Evolutionary conservation across 2,113 vertebrate species (phyloP), one percentile per base, ranked within the genome.

Genomic region (Nannobrachium achirus): DNA sequence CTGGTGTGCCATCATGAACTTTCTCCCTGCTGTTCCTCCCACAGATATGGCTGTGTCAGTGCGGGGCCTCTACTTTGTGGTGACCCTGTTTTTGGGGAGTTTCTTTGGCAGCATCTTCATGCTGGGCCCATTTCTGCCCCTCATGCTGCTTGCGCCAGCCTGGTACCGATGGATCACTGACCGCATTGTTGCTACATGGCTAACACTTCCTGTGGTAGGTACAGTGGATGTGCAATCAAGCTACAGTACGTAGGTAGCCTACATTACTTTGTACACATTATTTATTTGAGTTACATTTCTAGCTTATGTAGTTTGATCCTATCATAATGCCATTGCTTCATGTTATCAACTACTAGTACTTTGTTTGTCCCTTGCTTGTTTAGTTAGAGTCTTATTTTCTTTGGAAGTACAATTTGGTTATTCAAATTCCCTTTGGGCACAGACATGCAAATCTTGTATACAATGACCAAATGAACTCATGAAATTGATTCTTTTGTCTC

Each of bases 121-220:
- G 96, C 87, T 99, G 20, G 92, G 93, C 46, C 97, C 98, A 3
- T 81, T 97, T 59, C 79, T 99, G 58, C 98, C 97, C 38, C 86
- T 99, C 85, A 95, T 99, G 95, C 86, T 98, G 72, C 15, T 98
- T 71, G 97, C 92, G 0, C 95, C 94, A 0, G 91, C 94, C 44
- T 98, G 95, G 95, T 99, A 99, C 87, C 97, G 98, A 89, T 97
- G 97, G 96, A 88, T 99, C 85, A 98, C 94, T 0, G 94, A 98
- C 78, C 92, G 93, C 15, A 76, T 99, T 25, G 95, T 99, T 13
- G 98, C 98, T 65, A 96, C 94, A 33, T 99, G 98, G 98, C 91
- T 99, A 86, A 99, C 98, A 0, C 90, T 99, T 14, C 98, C 98
- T 38, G 97, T 96, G 95, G 98, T 99, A 92, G 90, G 95, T 92